These are phyloP conservation scores for Pollachius pollachius DNA, from an alignment of 2,113 vertebrate species.

Conservation along the genomic window DNA sequence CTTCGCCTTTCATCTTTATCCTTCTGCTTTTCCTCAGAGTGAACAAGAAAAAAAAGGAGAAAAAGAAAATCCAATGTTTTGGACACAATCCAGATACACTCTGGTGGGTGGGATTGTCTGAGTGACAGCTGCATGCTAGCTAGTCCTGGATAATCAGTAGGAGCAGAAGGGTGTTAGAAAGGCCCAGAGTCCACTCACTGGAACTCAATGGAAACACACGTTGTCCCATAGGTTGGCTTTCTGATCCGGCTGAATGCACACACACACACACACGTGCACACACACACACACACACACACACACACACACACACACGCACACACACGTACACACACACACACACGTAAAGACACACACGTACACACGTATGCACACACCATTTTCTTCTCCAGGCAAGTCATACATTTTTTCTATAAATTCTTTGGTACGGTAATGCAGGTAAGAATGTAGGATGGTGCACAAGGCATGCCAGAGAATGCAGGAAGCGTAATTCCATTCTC, in stretches of 20 bases:
- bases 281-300: background rate
- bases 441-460: constrained; percentile 49
- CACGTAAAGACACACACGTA: too few species aligned
- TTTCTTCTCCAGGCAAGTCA: background rate
- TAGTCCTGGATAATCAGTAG: constrained; percentile 34
- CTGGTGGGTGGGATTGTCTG: constrained; percentile 16
- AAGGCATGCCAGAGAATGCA: constrained; percentile 29
- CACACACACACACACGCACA: background rate
- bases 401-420: too few species aligned
- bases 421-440: constrained; percentile 10
- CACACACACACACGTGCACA: background rate
- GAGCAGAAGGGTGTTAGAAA: constrained; percentile 17
- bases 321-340: background rate
- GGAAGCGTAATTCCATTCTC: constrained; percentile 12
- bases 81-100: constrained; percentile 21
- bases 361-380: too few species aligned
- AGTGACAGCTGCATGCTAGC: constrained; percentile 43
- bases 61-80: constrained; percentile 39
- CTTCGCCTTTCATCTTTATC: constrained; percentile 5
- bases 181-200: constrained; percentile 12
- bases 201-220: constrained; percentile 37
- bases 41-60: background rate
- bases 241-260: constrained; percentile 23
- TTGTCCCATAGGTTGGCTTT: constrained; percentile 12
- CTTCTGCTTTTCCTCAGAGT: constrained; percentile 14